Percentiles rank a stretch among this genome's conserved stretches.
Evolutionary conservation across 2,113 vertebrate genomes (phyloP).

Genomic region (Crotalus helleri): DNA sequence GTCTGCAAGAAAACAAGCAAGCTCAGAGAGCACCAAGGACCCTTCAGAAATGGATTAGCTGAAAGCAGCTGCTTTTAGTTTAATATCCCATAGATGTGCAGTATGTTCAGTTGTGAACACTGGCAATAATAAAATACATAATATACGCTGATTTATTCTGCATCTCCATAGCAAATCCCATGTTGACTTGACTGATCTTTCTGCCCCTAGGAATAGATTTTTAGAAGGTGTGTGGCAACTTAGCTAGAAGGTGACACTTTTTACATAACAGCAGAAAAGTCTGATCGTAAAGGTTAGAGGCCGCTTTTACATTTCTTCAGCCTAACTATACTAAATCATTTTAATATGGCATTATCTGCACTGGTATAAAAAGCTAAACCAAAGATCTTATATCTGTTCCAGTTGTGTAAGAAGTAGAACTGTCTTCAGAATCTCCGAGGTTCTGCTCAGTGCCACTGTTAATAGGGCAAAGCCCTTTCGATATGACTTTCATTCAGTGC

Average conservation of each 20-base stretch:
- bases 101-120: neutral
- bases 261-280: neutral
- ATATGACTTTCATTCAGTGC: neutral
- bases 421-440: neutral
- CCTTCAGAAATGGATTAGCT: neutral
- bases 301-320: neutral
- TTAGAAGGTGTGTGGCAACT: neutral
- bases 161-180: neutral
- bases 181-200: neutral
- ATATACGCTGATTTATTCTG: neutral
- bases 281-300: neutral
- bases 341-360: neutral
- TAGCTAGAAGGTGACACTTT: neutral
- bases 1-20: no score
- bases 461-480: accelerated
- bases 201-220: neutral
- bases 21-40: no score
- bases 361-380: neutral
- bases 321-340: neutral
- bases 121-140: neutral
- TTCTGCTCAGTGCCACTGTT: neutral
- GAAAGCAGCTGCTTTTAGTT: neutral
- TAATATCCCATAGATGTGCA: neutral
- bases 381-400: neutral
- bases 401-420: neutral